Evolutionary conservation across 2,113 vertebrate genomes (phyloP).

Genomic region (Notarius lentiginosus): DNA sequence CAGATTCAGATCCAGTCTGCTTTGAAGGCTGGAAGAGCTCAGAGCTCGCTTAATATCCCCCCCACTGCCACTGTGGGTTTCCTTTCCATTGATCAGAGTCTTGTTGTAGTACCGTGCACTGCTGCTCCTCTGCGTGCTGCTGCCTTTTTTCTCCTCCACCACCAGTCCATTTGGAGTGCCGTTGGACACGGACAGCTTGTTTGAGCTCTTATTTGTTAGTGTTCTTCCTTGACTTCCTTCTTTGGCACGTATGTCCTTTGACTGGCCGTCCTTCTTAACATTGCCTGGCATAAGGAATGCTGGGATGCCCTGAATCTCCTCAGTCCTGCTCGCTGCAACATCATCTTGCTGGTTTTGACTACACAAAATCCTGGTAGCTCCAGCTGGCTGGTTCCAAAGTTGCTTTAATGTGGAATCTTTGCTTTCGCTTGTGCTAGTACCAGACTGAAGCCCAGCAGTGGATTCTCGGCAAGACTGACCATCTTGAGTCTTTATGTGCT

Average conservation of each 20-base stretch:
- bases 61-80: slow-evolving; percentile 36
- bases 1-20: slow-evolving; percentile 64
- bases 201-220: slow-evolving; percentile 38
- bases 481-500: slow-evolving; percentile 64
- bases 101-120: slow-evolving; percentile 51
- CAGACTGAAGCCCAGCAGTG: slow-evolving; percentile 32
- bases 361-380: slow-evolving; percentile 48
- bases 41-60: slow-evolving; percentile 73
- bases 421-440: slow-evolving; percentile 55
- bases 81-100: slow-evolving; percentile 58
- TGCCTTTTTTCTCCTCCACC: slow-evolving; percentile 53
- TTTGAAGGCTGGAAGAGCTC: slow-evolving; percentile 79
- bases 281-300: slow-evolving; percentile 73
- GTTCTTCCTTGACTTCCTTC: slow-evolving; percentile 56
- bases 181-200: slow-evolving; percentile 67
- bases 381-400: slow-evolving; percentile 46
- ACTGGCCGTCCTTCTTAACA: slow-evolving; percentile 70
- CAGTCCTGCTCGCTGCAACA: slow-evolving; percentile 46
- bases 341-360: slow-evolving; percentile 52
- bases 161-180: slow-evolving; percentile 58
- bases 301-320: slow-evolving; percentile 64
- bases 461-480: slow-evolving; percentile 58
- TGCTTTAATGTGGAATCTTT: slow-evolving; percentile 70
- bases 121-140: slow-evolving; percentile 37
- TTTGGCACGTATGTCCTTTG: slow-evolving; percentile 49